Percentiles rank a stretch among this genome's conserved stretches.
phyloP scores from a whole-genome alignment of 2,888 invertebrate genomes.

The Aquatica leii region DNA sequence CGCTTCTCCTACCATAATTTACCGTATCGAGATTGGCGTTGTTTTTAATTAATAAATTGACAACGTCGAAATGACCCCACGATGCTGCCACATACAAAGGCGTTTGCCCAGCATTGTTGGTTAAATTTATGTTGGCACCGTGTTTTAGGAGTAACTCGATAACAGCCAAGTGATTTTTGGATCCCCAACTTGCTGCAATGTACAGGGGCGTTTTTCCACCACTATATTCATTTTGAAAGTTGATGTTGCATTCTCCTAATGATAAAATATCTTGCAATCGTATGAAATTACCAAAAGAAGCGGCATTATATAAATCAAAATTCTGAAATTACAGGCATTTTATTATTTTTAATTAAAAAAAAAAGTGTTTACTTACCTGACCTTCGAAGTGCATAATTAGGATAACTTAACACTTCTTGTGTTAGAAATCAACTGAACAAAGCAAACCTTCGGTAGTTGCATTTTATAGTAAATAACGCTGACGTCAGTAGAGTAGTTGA shows the following conservation, averaged over 20 bases:
- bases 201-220: neutral
- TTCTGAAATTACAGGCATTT: too few relatives aligned
- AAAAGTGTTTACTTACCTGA: too few relatives aligned
- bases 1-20: neutral
- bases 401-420: too few relatives aligned
- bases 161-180: neutral
- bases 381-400: too few relatives aligned
- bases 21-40: neutral
- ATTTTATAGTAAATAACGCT: too few relatives aligned
- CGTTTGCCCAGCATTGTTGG: neutral
- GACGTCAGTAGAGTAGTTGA: too few relatives aligned
- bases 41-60: neutral
- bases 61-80: neutral
- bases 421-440: too few relatives aligned
- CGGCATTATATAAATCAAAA: neutral
- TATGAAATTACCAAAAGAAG: neutral
- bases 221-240: neutral
- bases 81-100: slow-evolving; percentile 1
- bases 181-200: slow-evolving; percentile 1
- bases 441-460: too few relatives aligned
- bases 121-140: neutral
- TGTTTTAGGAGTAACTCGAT: neutral
- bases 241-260: slow-evolving; percentile 44
- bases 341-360: too few relatives aligned
- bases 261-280: neutral